These are phyloP conservation scores for Poeciliopsis infans DNA, from an alignment of 2,797 vertebrate genomes.

Conservation along the genomic window DNA sequence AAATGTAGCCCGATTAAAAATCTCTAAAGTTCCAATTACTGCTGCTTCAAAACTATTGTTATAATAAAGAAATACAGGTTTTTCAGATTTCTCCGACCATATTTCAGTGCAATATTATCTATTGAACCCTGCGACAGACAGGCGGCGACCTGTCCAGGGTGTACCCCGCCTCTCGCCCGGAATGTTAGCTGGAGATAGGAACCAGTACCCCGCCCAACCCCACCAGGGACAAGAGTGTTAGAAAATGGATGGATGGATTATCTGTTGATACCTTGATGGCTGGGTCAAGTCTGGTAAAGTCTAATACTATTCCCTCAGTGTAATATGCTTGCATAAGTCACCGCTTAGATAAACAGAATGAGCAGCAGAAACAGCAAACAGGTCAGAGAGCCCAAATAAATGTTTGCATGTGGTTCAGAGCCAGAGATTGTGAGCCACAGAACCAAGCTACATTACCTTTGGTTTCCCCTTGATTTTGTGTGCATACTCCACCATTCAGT, in stretches of 20 bases:
- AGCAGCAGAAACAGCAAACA: slow-evolving; percentile 63
- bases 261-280: slow-evolving; percentile 24
- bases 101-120: slow-evolving; percentile 53
- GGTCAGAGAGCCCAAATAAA: slow-evolving; percentile 72
- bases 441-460: slow-evolving; percentile 56
- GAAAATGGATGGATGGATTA: slow-evolving; percentile 14
- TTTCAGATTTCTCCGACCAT: slow-evolving; percentile 43
- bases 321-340: slow-evolving; percentile 71
- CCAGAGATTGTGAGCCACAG: slow-evolving; percentile 68
- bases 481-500: slow-evolving; percentile 58
- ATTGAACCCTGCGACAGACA: slow-evolving; percentile 7
- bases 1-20: slow-evolving; percentile 10
- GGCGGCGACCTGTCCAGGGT: too few species aligned
- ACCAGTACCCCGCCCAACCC: too few species aligned
- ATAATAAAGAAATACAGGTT: slow-evolving; percentile 21
- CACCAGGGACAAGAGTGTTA: too few species aligned
- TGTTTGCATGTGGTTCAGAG: slow-evolving; percentile 77
- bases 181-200: too few species aligned
- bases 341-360: slow-evolving; percentile 71
- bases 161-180: too few species aligned
- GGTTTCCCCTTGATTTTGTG: slow-evolving; percentile 33
- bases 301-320: slow-evolving; percentile 58
- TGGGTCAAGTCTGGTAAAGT: slow-evolving; percentile 36
- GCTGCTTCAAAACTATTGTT: background rate
- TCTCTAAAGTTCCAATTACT: background rate